Percentiles rank a stretch among this genome's conserved stretches.
phyloP scores from a whole-genome alignment of 2,888 invertebrate species.

The Amaurobius ferox region DNA sequence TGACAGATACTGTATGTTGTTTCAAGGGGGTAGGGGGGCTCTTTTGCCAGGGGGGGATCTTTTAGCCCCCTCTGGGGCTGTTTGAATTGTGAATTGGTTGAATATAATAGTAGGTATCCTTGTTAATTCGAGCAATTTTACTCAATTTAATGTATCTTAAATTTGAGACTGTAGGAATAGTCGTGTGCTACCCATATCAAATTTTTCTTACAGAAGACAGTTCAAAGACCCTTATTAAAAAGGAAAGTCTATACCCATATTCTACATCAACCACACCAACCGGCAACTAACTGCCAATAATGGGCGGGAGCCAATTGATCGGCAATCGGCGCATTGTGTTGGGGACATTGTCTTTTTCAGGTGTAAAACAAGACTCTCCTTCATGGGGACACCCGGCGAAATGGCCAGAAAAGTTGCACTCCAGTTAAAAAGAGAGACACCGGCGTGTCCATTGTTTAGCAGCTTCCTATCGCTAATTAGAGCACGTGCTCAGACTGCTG shows the following conservation, averaged over 20 bases:
- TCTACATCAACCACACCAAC: too few relatives aligned
- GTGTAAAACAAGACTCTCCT: neutral
- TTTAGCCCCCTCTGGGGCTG: too few relatives aligned
- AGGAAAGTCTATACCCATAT: neutral
- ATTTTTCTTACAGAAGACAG: too few relatives aligned
- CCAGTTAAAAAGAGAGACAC: neutral
- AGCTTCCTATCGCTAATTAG: constrained; percentile 4
- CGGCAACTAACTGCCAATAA: neutral
- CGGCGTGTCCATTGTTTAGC: neutral
- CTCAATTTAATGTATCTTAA: too few relatives aligned
- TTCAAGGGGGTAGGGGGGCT: too few relatives aligned
- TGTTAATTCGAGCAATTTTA: too few relatives aligned
- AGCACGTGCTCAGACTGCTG: neutral
- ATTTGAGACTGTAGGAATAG: too few relatives aligned
- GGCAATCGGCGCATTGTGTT: neutral
- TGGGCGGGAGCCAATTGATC: neutral
- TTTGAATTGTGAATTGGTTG: too few relatives aligned
- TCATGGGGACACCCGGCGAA: neutral
- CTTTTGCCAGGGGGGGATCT: too few relatives aligned
- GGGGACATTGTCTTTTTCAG: neutral
- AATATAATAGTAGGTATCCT: too few relatives aligned
- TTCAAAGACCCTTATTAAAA: neutral
- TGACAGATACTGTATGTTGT: too few relatives aligned
- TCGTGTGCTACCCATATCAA: too few relatives aligned
- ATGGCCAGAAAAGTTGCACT: neutral